Evolutionary conservation across 2,113 vertebrate species (phyloP).

Genomic region (Syngnathus scovelli): DNA sequence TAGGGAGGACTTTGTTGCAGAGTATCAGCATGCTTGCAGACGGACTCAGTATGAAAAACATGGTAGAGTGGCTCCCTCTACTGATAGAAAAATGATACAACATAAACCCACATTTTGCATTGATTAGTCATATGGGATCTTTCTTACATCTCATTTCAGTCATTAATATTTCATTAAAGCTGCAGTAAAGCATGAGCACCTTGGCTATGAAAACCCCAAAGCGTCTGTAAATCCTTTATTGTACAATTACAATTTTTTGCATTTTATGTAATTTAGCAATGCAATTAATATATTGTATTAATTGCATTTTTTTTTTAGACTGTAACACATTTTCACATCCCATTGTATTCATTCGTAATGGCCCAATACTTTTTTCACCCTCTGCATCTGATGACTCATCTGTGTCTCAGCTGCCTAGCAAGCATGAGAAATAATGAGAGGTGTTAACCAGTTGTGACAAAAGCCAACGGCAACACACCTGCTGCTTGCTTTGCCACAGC

Average conservation of each 20-base stretch:
- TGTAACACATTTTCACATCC: not conserved
- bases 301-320: too few species aligned
- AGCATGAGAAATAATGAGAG: not conserved
- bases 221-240: slow-evolving; percentile 20
- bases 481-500: not conserved
- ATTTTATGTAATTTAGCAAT: not conserved
- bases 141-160: not conserved
- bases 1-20: not conserved
- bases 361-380: not conserved
- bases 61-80: slow-evolving; percentile 45
- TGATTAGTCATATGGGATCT: not conserved
- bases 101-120: not conserved
- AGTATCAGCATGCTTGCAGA: not conserved
- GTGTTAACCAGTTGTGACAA: not conserved
- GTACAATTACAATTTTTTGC: not conserved
- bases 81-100: slow-evolving; percentile 15
- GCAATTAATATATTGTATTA: too few species aligned
- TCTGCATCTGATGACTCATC: not conserved
- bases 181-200: not conserved
- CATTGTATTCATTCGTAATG: not conserved
- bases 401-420: not conserved
- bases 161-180: not conserved
- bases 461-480: not conserved
- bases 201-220: slow-evolving; percentile 5
- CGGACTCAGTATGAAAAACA: not conserved